These are phyloP conservation scores for Picathartes gymnocephalus DNA, from an alignment of 2,113 vertebrate species.

Conservation along the genomic window DNA sequence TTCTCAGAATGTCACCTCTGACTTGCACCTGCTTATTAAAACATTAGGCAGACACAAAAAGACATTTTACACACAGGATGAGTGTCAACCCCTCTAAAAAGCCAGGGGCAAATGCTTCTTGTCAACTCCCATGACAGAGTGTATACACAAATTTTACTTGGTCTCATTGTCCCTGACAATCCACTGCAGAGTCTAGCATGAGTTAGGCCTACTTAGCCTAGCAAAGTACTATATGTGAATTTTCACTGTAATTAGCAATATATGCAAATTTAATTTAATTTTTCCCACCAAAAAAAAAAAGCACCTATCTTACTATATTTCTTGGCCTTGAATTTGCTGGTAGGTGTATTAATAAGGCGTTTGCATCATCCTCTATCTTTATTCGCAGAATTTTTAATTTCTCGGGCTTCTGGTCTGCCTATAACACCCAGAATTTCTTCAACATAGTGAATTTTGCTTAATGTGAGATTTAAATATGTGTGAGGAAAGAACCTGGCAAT, in stretches of 20 bases:
- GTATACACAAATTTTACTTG: not conserved
- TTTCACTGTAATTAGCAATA: not conserved
- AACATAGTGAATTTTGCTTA: no score
- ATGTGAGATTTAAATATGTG: no score
- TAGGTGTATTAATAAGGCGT: not conserved
- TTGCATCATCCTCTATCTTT: no score
- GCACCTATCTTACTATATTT: not conserved
- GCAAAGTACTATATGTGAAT: not conserved
- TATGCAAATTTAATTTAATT: not conserved
- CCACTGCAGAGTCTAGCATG: not conserved
- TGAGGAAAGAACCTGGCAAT: no score
- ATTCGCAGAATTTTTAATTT: no score
- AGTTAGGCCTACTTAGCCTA: not conserved
- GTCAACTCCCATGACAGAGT: fast-evolving
- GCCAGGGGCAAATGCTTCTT: not conserved
- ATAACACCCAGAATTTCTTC: no score
- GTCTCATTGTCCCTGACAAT: not conserved
- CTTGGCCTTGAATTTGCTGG: not conserved
- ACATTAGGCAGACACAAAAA: not conserved
- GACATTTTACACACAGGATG: not conserved
- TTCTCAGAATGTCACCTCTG: slow-evolving; percentile 1
- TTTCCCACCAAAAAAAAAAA: not conserved
- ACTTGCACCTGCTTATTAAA: not conserved
- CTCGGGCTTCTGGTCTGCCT: no score
- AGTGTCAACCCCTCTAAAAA: not conserved